Base-by-base conservation (phyloP, 2,888 invertebrate genomes). In the Hyles lineata region DNA sequence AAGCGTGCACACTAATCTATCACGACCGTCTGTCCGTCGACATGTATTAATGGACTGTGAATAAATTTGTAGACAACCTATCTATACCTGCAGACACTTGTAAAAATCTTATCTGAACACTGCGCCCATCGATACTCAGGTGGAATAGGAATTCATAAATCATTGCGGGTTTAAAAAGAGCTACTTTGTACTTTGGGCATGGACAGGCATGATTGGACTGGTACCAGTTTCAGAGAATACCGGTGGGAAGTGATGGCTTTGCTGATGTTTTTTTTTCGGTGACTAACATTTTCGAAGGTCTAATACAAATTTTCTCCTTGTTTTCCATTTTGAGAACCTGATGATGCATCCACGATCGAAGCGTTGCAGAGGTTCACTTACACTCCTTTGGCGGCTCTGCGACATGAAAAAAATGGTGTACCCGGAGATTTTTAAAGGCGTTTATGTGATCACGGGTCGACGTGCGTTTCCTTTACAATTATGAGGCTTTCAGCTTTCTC, bases 41-140 rank as follows among this genome's bases (percentile, higher is more conserved):
- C 90, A 85, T 83, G 85, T 89, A 90, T 90, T 90, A 90, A 91
- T 91, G 90, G 89, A 87, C 84, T 86, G 85, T 85, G 90, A 90
- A 90, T 90, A 89, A 85, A 90, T 89, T 88, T 88, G 87, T 86
- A 86, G 83, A 83, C 83, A 83, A 79, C 79, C 77, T 78, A 81
- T 63, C 76, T 74, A 77, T 67, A 67, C 67, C 23, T 67, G 23
- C 63, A 63, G 43, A 67, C 23, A 67, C 43, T 67, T 67, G 67
- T 67, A 67, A 50, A 55, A 67, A 67, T 43, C 67, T 67, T 67
- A 67, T 67, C 67, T 67, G 67, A 50, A 50, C 67, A 67, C 50
- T 67, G 67, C 43, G 43, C 17, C 50, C 32, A 50, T 67, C 50
- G 67, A 50, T 23, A 67, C 50, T 67, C 23, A 67, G 67, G 67